Percentiles rank a stretch among this genome's conserved stretches.
Evolutionary conservation across 2,888 invertebrate species (phyloP).

Genomic region (Pherbina coryleti): DNA sequence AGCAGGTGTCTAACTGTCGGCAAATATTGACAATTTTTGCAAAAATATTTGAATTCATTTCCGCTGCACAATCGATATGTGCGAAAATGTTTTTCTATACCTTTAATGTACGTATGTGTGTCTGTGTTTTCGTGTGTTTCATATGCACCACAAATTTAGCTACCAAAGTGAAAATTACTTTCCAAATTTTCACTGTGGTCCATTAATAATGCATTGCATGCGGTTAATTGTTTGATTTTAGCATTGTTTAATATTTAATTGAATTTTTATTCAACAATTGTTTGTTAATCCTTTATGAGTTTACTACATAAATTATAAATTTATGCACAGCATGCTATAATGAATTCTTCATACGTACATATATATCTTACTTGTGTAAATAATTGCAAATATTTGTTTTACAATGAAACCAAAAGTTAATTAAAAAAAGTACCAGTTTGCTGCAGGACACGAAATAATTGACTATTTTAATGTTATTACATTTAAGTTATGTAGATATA

Average conservation of each 20-base stretch:
- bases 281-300: neutral
- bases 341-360: too few species aligned
- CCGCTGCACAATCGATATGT: neutral
- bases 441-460: too few species aligned
- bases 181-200: neutral
- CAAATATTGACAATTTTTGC: constrained; percentile 1
- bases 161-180: neutral
- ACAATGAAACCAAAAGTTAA: too few species aligned
- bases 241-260: neutral
- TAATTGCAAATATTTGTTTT: too few species aligned
- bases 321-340: too few species aligned
- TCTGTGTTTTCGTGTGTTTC: neutral
- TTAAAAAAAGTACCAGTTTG: too few species aligned
- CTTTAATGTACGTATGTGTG: neutral
- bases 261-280: too few species aligned
- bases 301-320: neutral
- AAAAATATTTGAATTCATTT: constrained; percentile 7
- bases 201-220: neutral
- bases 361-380: too few species aligned
- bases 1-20: neutral
- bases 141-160: neutral
- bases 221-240: constrained; percentile 5
- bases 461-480: too few species aligned
- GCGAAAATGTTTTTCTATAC: neutral
- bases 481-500: too few species aligned